Conservation (phyloP, 2,888 invertebrate species). For the Torymus tubicola region DNA sequence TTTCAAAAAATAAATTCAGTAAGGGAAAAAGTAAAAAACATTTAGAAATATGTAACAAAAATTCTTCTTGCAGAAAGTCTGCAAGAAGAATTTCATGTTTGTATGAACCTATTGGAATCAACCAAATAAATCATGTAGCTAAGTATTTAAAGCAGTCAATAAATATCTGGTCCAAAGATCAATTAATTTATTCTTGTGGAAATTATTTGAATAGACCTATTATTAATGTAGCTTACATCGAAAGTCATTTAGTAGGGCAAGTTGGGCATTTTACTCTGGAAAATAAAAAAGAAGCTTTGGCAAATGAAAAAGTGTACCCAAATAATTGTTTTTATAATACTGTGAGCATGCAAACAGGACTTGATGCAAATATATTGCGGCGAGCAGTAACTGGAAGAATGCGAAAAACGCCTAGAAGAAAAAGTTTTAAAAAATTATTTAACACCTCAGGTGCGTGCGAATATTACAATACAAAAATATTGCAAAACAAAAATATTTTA, state of each 20-base stretch:
- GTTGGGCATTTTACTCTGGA: slow-evolving; percentile 65
- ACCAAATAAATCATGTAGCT: background rate
- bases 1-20: background rate
- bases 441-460: too few species aligned
- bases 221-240: slow-evolving; percentile 36
- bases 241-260: background rate
- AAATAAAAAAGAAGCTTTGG: slow-evolving; percentile 56
- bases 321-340: slow-evolving; percentile 50
- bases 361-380: background rate
- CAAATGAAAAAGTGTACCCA: background rate
- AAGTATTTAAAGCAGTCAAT: slow-evolving; percentile 33
- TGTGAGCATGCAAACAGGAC: slow-evolving; percentile 20
- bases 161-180: slow-evolving; percentile 37
- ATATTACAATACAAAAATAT: too few species aligned
- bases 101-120: background rate
- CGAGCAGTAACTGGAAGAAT: background rate
- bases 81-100: too few species aligned
- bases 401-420: background rate
- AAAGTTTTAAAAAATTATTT: background rate
- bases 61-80: background rate
- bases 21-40: background rate
- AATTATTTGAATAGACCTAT: background rate
- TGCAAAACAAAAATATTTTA: too few species aligned
- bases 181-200: slow-evolving; percentile 16
- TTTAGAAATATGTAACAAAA: background rate